phyloP scores from a whole-genome alignment of 2,888 invertebrate genomes.

The Trissonchulus latispiculum region DNA sequence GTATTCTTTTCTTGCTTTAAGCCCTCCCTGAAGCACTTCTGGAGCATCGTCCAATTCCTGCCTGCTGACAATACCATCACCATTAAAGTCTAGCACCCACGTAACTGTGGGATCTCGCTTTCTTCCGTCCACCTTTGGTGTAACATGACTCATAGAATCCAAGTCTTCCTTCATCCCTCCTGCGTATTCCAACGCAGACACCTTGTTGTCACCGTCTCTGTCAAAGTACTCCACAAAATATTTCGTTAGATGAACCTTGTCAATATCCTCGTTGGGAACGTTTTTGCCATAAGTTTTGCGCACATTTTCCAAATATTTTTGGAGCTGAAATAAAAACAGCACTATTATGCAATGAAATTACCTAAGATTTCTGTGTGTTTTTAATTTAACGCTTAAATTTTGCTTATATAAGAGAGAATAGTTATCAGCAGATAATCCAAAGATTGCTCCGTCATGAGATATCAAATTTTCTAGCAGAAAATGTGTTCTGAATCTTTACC shows the following conservation, averaged over 20 bases:
- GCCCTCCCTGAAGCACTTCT: conserved; percentile 13
- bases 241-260: conserved; percentile 34
- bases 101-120: conserved; percentile 39
- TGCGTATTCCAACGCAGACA: not conserved
- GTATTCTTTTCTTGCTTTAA: not conserved
- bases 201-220: conserved; percentile 32
- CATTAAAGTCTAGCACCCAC: conserved; percentile 43
- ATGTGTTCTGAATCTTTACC: too few species aligned
- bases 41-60: conserved; percentile 30
- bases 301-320: conserved; percentile 32
- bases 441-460: too few species aligned
- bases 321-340: conserved; percentile 31
- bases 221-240: conserved; percentile 43
- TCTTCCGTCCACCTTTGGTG: conserved; percentile 27
- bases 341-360: too few species aligned
- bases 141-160: not conserved
- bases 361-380: too few species aligned
- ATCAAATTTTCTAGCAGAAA: too few species aligned
- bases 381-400: too few species aligned
- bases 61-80: conserved; percentile 38
- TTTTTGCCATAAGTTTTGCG: conserved; percentile 38
- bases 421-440: too few species aligned
- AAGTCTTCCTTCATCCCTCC: conserved; percentile 1
- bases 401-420: too few species aligned
- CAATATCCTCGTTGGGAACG: conserved; percentile 41